Percentiles rank a stretch among this genome's conserved stretches.
These are phyloP conservation scores for Formicarius rufipectus DNA, from an alignment of 2,113 vertebrate genomes.

Conservation along the genomic window DNA sequence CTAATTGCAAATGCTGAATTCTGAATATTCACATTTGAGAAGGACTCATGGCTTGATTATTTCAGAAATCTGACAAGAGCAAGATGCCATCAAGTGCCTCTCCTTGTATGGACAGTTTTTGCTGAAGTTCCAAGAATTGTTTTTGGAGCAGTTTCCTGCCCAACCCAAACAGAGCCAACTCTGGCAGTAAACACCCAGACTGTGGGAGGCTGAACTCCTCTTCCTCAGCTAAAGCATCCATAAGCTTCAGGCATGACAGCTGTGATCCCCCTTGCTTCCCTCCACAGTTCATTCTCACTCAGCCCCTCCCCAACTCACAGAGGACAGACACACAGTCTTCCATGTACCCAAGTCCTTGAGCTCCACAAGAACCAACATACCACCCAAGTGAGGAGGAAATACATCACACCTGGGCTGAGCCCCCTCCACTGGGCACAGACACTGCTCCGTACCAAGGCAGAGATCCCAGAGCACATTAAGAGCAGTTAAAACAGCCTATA, in stretches of 20 bases:
- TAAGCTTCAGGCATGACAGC: neutral
- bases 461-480: neutral
- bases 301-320: neutral
- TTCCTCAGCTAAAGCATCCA: neutral
- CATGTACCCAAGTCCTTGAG: neutral
- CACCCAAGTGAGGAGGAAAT: rapidly evolving
- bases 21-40: neutral
- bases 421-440: neutral
- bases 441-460: rapidly evolving
- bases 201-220: neutral
- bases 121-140: neutral
- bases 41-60: neutral
- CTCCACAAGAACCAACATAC: neutral
- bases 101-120: rapidly evolving
- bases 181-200: neutral
- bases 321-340: neutral
- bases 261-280: neutral
- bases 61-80: neutral
- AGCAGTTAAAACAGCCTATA: neutral
- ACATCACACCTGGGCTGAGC: neutral
- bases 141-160: neutral
- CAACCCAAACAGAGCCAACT: neutral
- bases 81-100: rapidly evolving
- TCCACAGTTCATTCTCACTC: neutral
- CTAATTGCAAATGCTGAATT: neutral